Percentiles rank a stretch among this genome's conserved stretches.
phyloP scores from a whole-genome alignment of 2,888 invertebrate species.

The Macrophya alboannulata region DNA sequence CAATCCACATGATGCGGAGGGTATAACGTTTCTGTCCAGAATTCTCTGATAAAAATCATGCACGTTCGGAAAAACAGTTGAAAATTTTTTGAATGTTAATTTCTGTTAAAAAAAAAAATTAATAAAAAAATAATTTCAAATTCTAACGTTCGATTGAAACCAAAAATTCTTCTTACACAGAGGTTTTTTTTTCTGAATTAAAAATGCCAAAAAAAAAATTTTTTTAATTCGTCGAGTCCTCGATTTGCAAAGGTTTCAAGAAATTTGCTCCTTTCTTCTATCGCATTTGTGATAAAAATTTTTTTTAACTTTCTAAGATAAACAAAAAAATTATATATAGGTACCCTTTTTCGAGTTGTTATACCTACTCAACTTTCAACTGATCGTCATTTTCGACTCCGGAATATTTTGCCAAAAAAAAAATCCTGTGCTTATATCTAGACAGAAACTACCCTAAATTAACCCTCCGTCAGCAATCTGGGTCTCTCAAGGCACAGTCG shows the following conservation, averaged over 20 bases:
- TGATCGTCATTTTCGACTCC: background rate
- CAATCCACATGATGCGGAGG: slow-evolving; percentile 1
- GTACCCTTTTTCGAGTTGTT: too few relatives aligned
- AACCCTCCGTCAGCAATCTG: too few relatives aligned
- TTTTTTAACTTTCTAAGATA: too few relatives aligned
- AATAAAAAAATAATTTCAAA: background rate
- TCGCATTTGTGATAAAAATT: too few relatives aligned
- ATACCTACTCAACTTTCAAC: background rate
- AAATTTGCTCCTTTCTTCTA: background rate
- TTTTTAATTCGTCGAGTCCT: too few relatives aligned
- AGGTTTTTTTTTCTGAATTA: background rate
- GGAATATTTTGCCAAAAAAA: background rate
- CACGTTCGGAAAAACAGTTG: too few relatives aligned
- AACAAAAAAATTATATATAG: too few relatives aligned
- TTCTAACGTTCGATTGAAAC: background rate
- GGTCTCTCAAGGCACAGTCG: too few relatives aligned
- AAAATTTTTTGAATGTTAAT: too few relatives aligned
- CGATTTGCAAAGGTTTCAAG: background rate
- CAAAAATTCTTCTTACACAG: background rate
- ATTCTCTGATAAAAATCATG: background rate
- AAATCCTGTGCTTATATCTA: background rate
- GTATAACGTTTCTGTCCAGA: background rate
- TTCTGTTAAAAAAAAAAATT: background rate
- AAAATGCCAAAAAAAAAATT: background rate
- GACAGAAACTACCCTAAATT: background rate